These are phyloP conservation scores for Mastomys natalensis DNA, from an alignment of 2,113 vertebrate genomes.

Conservation along the genomic window DNA sequence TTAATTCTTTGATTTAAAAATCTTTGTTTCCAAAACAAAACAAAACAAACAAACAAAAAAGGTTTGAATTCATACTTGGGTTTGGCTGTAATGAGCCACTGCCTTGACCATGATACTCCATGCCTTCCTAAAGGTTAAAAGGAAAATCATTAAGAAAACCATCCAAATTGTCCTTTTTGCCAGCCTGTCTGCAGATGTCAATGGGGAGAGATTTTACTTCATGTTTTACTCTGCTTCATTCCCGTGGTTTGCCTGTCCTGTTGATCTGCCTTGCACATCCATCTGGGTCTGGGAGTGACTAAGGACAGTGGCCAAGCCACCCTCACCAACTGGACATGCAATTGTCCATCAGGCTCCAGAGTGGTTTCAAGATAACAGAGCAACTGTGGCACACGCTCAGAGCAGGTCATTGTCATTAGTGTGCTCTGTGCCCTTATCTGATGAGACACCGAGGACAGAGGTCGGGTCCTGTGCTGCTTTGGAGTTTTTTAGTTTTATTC, in stretches of 20 bases:
- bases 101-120: background rate
- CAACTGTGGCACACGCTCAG: background rate
- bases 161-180: background rate
- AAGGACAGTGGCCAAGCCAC: background rate
- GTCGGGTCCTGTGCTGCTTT: background rate
- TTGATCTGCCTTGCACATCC: background rate
- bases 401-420: background rate
- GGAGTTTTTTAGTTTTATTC: background rate
- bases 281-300: background rate
- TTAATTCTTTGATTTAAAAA: background rate
- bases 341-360: background rate
- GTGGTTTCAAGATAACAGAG: background rate
- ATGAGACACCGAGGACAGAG: background rate
- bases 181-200: background rate
- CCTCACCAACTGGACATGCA: background rate
- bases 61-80: background rate
- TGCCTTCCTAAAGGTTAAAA: background rate
- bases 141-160: background rate
- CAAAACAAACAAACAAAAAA: background rate
- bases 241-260: background rate
- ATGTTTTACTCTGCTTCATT: background rate
- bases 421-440: background rate
- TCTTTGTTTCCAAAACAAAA: background rate
- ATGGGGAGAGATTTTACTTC: background rate
- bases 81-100: conserved; percentile 23